Conservation (phyloP, 2,113 vertebrate species). For the Bombycilla garrulus region DNA sequence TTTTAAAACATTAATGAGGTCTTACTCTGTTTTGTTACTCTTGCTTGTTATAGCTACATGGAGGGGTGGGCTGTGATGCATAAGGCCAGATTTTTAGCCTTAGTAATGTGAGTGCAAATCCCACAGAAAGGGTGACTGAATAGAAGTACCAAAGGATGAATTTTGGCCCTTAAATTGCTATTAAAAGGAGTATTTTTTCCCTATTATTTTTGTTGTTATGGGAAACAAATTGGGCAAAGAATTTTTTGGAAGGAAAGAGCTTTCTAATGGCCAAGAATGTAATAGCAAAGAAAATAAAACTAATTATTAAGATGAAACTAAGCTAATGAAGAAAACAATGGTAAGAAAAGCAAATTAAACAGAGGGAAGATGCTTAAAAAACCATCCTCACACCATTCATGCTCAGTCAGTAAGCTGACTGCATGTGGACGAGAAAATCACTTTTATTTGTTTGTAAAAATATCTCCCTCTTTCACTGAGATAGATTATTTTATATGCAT, state of each 20-base stretch:
- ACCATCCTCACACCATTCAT: background rate
- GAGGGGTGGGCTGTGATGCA: background rate
- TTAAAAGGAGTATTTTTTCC: background rate
- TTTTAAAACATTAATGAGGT: background rate
- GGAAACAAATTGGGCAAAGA: slow-evolving; percentile 14
- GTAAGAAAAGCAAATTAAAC: background rate
- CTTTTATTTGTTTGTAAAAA: background rate
- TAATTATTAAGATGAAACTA: background rate
- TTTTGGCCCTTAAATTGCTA: background rate
- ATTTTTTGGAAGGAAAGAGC: background rate
- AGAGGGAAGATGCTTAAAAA: background rate
- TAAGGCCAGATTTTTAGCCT: background rate
- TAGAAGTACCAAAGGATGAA: background rate
- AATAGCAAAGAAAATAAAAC: background rate
- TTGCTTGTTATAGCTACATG: background rate
- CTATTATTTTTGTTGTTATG: slow-evolving; percentile 9
- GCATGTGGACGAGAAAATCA: background rate
- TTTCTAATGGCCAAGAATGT: slow-evolving; percentile 8
- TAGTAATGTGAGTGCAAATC: background rate
- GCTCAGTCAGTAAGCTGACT: background rate
- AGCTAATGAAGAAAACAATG: background rate
- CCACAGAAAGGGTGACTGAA: background rate
- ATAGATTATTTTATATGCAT: background rate
- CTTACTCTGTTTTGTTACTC: background rate
- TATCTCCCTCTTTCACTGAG: background rate